Evolutionary conservation across 1,140 invertebrate genomes (phyloP).

Genomic region (Nasonia vitripennis): DNA sequence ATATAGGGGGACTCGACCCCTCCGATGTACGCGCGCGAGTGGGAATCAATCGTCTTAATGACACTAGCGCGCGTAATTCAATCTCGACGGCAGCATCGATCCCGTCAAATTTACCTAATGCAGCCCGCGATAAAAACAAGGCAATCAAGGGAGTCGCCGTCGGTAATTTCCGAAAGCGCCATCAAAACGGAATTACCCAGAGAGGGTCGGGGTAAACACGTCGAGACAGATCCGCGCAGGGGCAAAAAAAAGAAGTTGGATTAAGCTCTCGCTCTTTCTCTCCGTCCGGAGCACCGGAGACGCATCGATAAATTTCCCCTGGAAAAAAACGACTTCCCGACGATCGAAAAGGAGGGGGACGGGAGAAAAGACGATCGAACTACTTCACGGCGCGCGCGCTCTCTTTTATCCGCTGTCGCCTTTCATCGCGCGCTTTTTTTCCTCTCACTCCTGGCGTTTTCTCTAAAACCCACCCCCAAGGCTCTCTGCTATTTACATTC

Average conservation of each 20-base stretch:
- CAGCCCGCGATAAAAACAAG: background rate
- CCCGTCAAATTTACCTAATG: background rate
- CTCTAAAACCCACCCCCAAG: background rate
- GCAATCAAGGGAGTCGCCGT: background rate
- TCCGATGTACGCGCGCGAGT: background rate
- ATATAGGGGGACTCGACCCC: background rate
- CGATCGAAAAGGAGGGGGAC: background rate
- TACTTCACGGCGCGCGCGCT: background rate
- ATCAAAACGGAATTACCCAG: background rate
- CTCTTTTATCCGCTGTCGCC: slow-evolving; percentile 48
- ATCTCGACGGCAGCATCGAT: background rate
- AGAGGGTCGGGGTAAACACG: background rate
- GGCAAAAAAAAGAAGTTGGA: background rate
- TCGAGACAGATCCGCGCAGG: background rate
- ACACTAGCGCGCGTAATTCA: background rate
- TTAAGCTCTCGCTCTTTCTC: background rate
- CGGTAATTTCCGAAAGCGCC: background rate
- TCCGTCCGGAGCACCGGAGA: background rate
- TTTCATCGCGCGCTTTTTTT: slow-evolving; percentile 24
- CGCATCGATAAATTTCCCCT: background rate
- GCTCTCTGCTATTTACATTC: slow-evolving; percentile 56
- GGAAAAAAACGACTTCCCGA: background rate
- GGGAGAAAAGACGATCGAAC: slow-evolving; percentile 21
- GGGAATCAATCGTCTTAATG: background rate
- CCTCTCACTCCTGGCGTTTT: slow-evolving; percentile 44